Evolutionary conservation across 92 coral and sea anemone genomes (phyloP), one percentile per base, ranked within the genome.

Genomic region (Palythoa grandis): DNA sequence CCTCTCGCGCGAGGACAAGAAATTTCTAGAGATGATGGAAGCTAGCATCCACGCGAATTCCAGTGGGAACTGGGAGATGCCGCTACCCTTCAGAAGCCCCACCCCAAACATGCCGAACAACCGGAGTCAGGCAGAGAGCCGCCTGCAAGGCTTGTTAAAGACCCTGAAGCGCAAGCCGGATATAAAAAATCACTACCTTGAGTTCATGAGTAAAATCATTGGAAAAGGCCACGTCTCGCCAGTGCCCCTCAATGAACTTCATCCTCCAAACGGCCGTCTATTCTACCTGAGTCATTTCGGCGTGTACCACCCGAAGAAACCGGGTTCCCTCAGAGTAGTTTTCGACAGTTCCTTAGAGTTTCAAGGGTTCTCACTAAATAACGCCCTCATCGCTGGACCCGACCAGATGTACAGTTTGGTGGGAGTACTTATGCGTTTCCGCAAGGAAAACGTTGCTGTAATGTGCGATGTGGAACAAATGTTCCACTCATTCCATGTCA

Each of bases 401-500:
- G 89, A 89, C 74, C 84, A 70, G 19, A 82, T 87, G 74, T 82
- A 82, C 85, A 90, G 87, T 68, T 87, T 90, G 43, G 14, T 87
- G 37, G 93, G 92, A 76, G 89, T 90, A 17, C 72, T 90, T 72
- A 23, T 87, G 66, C 84, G 90, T 52, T 90, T 90, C 79, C 78
- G 93, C 53, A 90, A 68, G 82, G 87, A 90, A 82, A 78, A 75
- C 38, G 87, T 78, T 38, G 90, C 87, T 67, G 88, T 90, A 17
- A 90, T 87, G 87, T 90, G 93, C 25, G 90, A 87, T 70, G 71
- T 90, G 65, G 88, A 90, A 58, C 88, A 90, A 25, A 82, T 90
- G 93, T 90, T 90, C 75, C 85, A 87, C 67, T 87, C 87, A 24
- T 89, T 89, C 74, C 88, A 85, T 53, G 89, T 89, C 13, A 77